phyloP scores from a whole-genome alignment of 2,113 vertebrate species.

The Osmerus eperlanus region DNA sequence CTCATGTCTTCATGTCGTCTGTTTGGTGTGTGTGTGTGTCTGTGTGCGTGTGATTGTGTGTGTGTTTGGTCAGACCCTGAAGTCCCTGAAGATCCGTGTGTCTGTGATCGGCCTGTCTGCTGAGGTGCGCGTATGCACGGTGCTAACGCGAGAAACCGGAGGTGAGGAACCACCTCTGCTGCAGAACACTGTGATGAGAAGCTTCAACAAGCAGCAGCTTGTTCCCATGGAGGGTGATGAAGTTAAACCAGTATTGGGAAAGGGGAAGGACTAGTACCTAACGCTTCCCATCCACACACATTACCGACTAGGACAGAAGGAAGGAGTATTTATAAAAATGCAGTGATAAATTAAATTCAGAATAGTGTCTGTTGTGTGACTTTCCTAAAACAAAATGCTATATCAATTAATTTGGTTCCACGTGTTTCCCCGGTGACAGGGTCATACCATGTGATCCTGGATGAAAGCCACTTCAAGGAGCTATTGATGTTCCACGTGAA shows the following conservation, averaged over 20 bases:
- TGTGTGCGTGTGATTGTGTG: not conserved
- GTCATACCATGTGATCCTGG: constrained; percentile 90
- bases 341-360: no score
- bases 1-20: not conserved
- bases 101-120: constrained; percentile 93
- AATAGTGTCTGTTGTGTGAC: not conserved
- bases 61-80: constrained; percentile 77
- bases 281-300: no score
- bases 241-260: no score
- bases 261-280: no score
- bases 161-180: constrained; percentile 66
- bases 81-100: constrained; percentile 88
- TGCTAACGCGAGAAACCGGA: constrained; percentile 89
- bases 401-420: no score
- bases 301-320: no score
- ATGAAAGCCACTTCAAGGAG: constrained; percentile 93
- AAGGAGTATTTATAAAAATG: no score
- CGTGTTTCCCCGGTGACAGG: constrained; percentile 56
- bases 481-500: constrained; percentile 88
- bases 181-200: not conserved
- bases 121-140: constrained; percentile 93
- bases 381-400: not conserved
- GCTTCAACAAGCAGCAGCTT: not conserved
- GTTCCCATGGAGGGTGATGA: not conserved
- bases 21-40: not conserved